Evolutionary conservation across 2,797 vertebrate genomes (phyloP).

Genomic region (Silurus aristotelis): DNA sequence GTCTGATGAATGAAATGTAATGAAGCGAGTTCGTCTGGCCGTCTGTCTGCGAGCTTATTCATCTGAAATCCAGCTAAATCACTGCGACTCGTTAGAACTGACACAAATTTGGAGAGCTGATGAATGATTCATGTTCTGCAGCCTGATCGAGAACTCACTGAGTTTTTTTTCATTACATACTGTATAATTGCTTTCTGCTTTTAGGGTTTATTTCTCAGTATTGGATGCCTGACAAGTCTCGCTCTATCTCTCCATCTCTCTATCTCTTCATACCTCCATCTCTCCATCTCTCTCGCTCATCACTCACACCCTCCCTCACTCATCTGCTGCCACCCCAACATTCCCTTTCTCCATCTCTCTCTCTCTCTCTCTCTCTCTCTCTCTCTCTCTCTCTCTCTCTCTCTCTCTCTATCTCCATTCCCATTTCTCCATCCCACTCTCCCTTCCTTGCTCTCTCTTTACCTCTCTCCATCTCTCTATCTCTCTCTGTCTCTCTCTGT

Average conservation of each 20-base stretch:
- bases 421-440: no score
- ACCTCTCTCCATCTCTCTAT: no score
- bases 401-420: no score
- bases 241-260: slow-evolving; percentile 2
- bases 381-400: neutral
- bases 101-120: slow-evolving; percentile 21
- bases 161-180: slow-evolving; percentile 57
- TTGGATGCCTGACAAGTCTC: slow-evolving; percentile 36
- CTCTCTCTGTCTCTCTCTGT: no score
- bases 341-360: neutral
- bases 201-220: slow-evolving; percentile 53
- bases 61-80: slow-evolving; percentile 30
- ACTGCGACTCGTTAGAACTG: slow-evolving; percentile 14
- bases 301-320: slow-evolving; percentile 23
- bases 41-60: slow-evolving; percentile 18
- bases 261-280: slow-evolving; percentile 3
- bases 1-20: slow-evolving; percentile 24
- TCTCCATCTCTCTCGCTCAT: slow-evolving; percentile 21
- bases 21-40: slow-evolving; percentile 14
- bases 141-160: slow-evolving; percentile 51
- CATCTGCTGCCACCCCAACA: slow-evolving; percentile 35
- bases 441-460: no score
- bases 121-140: slow-evolving; percentile 21
- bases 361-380: neutral
- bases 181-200: slow-evolving; percentile 65